Evolutionary conservation across 2,888 invertebrate genomes (phyloP), one percentile per base, ranked within the genome.

Genomic region (Folsomia candida): DNA sequence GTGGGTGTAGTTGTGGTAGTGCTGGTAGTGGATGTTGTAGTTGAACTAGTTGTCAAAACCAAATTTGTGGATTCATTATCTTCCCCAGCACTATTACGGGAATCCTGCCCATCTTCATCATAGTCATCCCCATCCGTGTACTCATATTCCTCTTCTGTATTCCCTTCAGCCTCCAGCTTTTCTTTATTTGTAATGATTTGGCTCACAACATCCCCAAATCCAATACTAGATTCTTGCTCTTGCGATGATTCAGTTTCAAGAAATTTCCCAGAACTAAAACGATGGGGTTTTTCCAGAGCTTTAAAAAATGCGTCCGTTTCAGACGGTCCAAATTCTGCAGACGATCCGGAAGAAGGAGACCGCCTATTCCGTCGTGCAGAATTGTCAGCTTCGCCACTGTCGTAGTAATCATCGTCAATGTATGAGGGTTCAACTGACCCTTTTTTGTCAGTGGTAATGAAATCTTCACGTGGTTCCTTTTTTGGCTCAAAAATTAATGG

Each of bases 121-220:
- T 71, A 69, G 66, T 75, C 72, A 26, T 75, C 77, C n/a, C 61
- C 65, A 29, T 67, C 71, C 62, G 67, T 68, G 57, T 70, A 68
- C 24, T 74, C 74, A 29, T 70, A 67, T 14, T 68, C 72, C 57
- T 65, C 66, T 18, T 65, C 61, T 63, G 67, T 68, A 63, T 72
- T 67, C 3, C 63, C 60, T 47, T 63, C 68, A 24, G 69, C 70
- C 20, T 75, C 75, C 51, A 74, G 71, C 25, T 64, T 64, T 27
- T 20, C 66, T 64, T 22, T 6, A 27, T 28, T 25, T 18, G 64
- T 58, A 63, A 57, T 69, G 25, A 69, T 51, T 64, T 37, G 60
- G 47, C 64, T 51, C 9, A 64, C 54, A 51, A 51, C 57, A 28
- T 74, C 73, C 4, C 67, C 71, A 72, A 76, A 74, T 69, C 72